These are phyloP conservation scores for Hystrix brachyura DNA, from an alignment of 2,113 vertebrate species.

Conservation along the genomic window DNA sequence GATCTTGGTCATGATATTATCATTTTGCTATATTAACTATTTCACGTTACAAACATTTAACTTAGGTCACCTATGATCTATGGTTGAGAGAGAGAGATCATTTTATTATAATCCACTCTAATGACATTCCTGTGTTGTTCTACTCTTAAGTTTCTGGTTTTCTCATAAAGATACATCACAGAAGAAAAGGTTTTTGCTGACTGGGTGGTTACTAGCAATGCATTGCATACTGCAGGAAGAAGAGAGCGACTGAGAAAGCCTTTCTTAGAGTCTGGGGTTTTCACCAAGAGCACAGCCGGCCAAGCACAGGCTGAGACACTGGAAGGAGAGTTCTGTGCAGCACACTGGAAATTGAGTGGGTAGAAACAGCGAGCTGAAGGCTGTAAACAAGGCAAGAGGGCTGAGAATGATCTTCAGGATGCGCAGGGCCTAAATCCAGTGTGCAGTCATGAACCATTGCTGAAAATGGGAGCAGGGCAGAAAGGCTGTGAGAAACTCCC, in stretches of 20 bases:
- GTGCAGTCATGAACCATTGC: too few species aligned
- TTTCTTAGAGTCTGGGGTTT: accelerated
- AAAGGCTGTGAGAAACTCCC: neutral
- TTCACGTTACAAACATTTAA: neutral
- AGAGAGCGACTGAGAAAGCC: neutral
- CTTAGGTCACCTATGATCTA: neutral
- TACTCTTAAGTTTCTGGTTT: neutral
- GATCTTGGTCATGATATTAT: neutral
- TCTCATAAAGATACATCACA: neutral
- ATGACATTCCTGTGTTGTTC: neutral
- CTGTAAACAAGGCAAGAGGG: neutral
- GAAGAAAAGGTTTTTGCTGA: neutral
- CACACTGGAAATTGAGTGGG: neutral
- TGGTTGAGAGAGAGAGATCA: neutral
- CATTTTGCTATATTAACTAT: neutral
- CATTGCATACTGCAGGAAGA: neutral
- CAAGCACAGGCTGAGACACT: neutral
- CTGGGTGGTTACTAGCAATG: neutral
- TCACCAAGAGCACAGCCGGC: neutral
- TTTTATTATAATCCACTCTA: neutral
- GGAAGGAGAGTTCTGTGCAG: neutral
- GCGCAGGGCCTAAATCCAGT: neutral
- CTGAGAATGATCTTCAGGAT: neutral
- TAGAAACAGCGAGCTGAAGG: neutral
- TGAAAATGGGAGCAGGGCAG: neutral